A percentile compares a stretch with the other conserved stretches of the same genome.
phyloP scores from a whole-genome alignment of 2,888 invertebrate species.

The Callyntrura guangdongensis region DNA sequence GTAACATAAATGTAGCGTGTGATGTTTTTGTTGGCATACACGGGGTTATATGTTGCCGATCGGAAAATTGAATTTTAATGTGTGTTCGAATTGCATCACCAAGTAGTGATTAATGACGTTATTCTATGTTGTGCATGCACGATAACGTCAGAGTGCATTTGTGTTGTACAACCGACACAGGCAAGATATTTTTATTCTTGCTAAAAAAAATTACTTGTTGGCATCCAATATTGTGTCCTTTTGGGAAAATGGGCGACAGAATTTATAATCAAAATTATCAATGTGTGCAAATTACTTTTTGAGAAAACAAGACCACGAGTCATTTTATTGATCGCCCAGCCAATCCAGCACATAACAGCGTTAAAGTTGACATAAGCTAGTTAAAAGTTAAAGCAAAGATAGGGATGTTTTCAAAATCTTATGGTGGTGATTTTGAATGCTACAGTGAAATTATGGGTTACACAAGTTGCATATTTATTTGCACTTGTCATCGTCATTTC shows the following conservation, averaged over 20 bases:
- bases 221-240: too few species aligned
- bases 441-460: neutral
- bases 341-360: neutral
- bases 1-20: neutral
- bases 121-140: neutral
- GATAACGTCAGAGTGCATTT: neutral
- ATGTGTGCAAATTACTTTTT: neutral
- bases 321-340: conserved; percentile 7
- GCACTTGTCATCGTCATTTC: neutral
- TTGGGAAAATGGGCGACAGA: neutral
- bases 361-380: neutral
- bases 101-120: neutral
- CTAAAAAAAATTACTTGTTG: too few species aligned
- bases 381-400: too few species aligned
- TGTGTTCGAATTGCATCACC: neutral
- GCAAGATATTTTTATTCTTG: neutral
- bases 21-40: neutral
- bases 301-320: neutral
- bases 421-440: neutral
- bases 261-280: neutral
- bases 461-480: neutral
- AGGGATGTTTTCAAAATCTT: too few species aligned
- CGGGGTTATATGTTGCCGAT: neutral
- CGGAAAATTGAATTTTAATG: neutral
- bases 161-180: neutral